phyloP scores from a whole-genome alignment of 2,888 invertebrate species.

The Drosophila prolongata region DNA sequence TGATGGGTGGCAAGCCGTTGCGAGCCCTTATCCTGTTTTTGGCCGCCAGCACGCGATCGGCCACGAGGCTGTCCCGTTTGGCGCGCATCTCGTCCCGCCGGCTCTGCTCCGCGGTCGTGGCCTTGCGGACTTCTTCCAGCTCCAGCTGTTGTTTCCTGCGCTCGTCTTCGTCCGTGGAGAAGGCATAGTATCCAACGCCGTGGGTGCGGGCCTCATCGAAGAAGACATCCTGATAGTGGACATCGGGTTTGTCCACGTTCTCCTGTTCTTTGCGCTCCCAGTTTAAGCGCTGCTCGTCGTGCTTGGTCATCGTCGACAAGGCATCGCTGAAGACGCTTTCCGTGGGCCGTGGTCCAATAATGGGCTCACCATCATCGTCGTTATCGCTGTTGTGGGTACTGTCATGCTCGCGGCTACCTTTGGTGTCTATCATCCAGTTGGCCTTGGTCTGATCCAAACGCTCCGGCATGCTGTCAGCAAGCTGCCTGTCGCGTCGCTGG shows the following conservation, averaged over 20 bases:
- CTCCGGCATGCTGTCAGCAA: slow-evolving; percentile 82
- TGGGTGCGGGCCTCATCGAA: slow-evolving; percentile 96
- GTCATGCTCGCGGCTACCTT: slow-evolving; percentile 35
- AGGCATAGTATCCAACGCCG: slow-evolving; percentile 96
- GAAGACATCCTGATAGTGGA: slow-evolving; percentile 96
- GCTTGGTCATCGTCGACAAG: slow-evolving; percentile 86
- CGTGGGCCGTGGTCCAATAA: slow-evolving; percentile 82
- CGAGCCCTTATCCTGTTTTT: slow-evolving; percentile 90
- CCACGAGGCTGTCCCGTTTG: slow-evolving; percentile 88
- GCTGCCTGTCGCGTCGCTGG: slow-evolving; percentile 87
- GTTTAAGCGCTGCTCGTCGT: slow-evolving; percentile 90
- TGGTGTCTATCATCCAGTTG: slow-evolving; percentile 83
- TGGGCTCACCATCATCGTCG: slow-evolving; percentile 41
- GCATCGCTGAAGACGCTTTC: slow-evolving; percentile 83
- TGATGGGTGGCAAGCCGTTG: slow-evolving; percentile 89
- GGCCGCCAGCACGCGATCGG: slow-evolving; percentile 90
- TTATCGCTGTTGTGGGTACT: slow-evolving; percentile 46
- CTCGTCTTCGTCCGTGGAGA: slow-evolving; percentile 93
- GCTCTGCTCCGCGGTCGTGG: slow-evolving; percentile 89
- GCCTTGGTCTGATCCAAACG: slow-evolving; percentile 83
- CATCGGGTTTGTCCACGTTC: slow-evolving; percentile 89
- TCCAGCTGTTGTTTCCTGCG: slow-evolving; percentile 92
- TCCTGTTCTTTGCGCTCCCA: slow-evolving; percentile 95
- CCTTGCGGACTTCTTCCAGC: slow-evolving; percentile 88
- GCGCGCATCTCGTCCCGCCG: slow-evolving; percentile 87